Base-by-base conservation (phyloP, 1,140 invertebrate species). In the Zaprionus ornatus region DNA sequence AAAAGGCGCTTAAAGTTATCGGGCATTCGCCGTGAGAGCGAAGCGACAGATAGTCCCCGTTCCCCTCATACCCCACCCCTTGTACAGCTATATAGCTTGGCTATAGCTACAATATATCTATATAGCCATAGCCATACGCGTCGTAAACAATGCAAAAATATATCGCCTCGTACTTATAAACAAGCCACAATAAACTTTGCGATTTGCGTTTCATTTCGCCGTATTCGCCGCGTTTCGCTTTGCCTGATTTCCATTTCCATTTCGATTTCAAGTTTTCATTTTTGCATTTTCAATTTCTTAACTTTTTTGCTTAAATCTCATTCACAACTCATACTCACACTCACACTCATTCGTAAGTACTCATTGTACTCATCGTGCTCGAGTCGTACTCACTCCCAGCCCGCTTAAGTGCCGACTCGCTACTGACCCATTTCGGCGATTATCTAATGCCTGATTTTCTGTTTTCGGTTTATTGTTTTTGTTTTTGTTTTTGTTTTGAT, bases 141-240 rank as follows among this genome's bases (percentile, higher is more conserved):
- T 82, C 55, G 76, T 85, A 88, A 86, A 88, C 84, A 86, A 88
- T 86, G 83, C 82, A 86, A 80, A 83, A 88, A 88, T 83, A 86
- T 86, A 86, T 86, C 77, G 82, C 65, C 75, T 64, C 74, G 77
- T 79, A 79, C 79, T 82, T 85, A 82, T 87, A 85, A 87, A 79
- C 82, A 79, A 75, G 79, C 72, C 71, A 52, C 80, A 74, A 87
- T 88, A 82, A 86, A 75, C 57, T 86, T 79, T 83, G 83, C 83
- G 88, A 88, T 80, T 88, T 83, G 73, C 84, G 74, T 86, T 83
- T 60, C 69, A 62, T 79, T 87, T 73, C 68, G 83, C 25, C 40
- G 40, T 40, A 40, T 66, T 13, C 42, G 17, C 25, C 50, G 63
- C 19, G 52, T 60, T 74, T 71, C 15, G 4, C 13, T 50, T n/a